These are phyloP conservation scores for Melolontha melolontha DNA, from an alignment of 2,888 invertebrate genomes.

Conservation along the genomic window DNA sequence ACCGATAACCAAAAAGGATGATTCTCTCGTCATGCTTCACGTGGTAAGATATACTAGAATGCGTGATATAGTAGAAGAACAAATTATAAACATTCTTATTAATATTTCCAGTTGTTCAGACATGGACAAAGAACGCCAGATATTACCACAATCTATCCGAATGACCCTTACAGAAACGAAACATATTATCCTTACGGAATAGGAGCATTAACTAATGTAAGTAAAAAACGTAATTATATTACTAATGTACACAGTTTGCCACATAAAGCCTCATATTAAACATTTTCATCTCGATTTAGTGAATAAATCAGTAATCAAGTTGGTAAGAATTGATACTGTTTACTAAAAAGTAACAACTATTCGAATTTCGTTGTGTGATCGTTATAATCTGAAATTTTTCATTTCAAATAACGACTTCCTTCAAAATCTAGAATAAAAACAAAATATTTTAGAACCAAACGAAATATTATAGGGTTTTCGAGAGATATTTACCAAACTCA, in stretches of 20 bases:
- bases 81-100: background rate
- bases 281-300: too few relatives aligned
- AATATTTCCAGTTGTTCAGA: slow-evolving; percentile 35
- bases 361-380: too few relatives aligned
- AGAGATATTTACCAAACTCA: too few relatives aligned
- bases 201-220: slow-evolving; percentile 41
- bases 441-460: too few relatives aligned
- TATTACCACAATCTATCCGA: slow-evolving; percentile 42
- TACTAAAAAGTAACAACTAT: too few relatives aligned
- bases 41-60: slow-evolving; percentile 2
- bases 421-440: too few relatives aligned
- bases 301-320: too few relatives aligned
- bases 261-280: background rate
- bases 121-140: slow-evolving; percentile 44
- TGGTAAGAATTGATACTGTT: too few relatives aligned
- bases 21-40: slow-evolving; percentile 15
- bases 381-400: too few relatives aligned
- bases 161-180: slow-evolving; percentile 42
- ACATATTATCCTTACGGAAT: slow-evolving; percentile 41
- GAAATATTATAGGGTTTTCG: too few relatives aligned
- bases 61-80: too few relatives aligned
- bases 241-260: background rate
- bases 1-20: background rate
- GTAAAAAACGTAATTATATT: background rate
- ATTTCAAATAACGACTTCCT: too few relatives aligned